Evolutionary conservation across 1,140 invertebrate genomes (phyloP).

Genomic region (Drosophila triauraria): DNA sequence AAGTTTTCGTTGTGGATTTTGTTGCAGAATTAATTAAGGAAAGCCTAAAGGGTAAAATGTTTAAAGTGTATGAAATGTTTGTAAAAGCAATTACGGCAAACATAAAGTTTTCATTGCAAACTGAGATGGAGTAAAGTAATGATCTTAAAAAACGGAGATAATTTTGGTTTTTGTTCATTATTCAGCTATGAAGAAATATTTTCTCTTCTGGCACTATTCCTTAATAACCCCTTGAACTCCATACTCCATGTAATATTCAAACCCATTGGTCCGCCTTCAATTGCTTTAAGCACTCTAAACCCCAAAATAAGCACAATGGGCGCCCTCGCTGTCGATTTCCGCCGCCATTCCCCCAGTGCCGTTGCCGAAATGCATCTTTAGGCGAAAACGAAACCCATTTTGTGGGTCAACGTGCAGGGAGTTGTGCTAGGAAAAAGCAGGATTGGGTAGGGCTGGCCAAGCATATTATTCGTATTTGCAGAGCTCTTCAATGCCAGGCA

Average conservation of each 20-base stretch:
- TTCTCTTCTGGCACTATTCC: background rate
- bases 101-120: background rate
- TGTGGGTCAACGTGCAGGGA: conserved; percentile 36
- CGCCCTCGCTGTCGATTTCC: conserved; percentile 38
- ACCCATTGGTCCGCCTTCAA: conserved; percentile 5
- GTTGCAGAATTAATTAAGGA: background rate
- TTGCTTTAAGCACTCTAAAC: conserved; percentile 41
- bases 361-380: conserved; percentile 39
- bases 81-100: background rate
- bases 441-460: background rate
- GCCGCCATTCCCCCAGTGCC: conserved; percentile 7
- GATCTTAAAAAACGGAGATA: background rate
- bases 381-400: conserved; percentile 26
- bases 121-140: background rate
- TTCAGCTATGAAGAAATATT: background rate
- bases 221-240: background rate
- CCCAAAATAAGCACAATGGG: conserved; percentile 27
- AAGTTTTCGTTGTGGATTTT: too few relatives aligned
- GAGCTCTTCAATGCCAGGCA: conserved; percentile 64
- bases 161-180: background rate
- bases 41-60: background rate
- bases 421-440: background rate
- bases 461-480: conserved; percentile 68
- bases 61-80: background rate
- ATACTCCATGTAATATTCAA: background rate